Evolutionary conservation across 1,140 invertebrate genomes (phyloP), one percentile per base, ranked within the genome.

Genomic region (Drosophila nasuta): DNA sequence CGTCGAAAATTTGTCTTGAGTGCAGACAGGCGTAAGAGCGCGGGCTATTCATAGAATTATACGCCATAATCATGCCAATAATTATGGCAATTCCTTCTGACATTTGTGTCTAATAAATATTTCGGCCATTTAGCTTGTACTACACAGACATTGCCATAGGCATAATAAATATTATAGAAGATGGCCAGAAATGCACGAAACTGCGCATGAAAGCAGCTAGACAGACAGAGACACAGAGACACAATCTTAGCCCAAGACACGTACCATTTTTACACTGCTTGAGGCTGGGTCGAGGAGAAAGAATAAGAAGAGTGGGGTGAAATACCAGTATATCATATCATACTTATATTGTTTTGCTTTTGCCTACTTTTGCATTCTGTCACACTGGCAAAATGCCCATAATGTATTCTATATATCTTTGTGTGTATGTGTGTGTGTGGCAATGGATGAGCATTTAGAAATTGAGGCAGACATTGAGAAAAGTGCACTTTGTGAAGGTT

Each of bases 51-150:
- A 38, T 56, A 59, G 46, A 66, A 51, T 46, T 68, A 75, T 46
- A 75, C 54, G 59, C 72, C 56, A 77, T 82, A 82, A 82, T 88
- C 81, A 70, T 75, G 79, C 72, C 85, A 86, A 86, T 86, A 86
- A 86, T 86, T 88, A 88, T 86, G 79, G 72, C 83, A 79, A 86
- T 86, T 82, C 57, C 65, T 58, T 76, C 63, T 70, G 80, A 88
- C 76, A 79, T 79, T 82, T 76, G 64, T 80, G 67, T 78, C 63
- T 59, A 75, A 87, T 82, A 87, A 79, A 87, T 78, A 87, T 81
- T 75, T 75, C 43, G 56, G 65, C 63, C 66, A 66, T 58, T 71
- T 54, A 75, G 79, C 63, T 49, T 30, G 60, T 49, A 49, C 45
- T 48, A 1, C 13, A 5, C 17, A 6, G 20, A 10, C 20, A 25